These are phyloP conservation scores for Lochmaea capreae DNA, from an alignment of 2,888 invertebrate species.

Conservation along the genomic window DNA sequence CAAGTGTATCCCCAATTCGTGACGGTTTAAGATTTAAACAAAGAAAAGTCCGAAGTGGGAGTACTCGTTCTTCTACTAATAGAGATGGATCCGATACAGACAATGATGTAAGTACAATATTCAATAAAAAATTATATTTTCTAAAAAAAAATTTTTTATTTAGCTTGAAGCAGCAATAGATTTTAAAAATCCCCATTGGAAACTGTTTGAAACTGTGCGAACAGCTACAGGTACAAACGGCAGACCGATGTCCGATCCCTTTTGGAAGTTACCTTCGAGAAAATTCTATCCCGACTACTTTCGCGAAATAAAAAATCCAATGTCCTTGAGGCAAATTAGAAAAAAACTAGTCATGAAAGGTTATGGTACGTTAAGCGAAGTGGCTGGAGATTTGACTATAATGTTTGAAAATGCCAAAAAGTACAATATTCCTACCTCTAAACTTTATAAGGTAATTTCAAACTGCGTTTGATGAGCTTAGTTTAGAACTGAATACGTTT, in stretches of 20 bases:
- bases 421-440: slow-evolving; percentile 85
- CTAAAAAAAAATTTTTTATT: not conserved
- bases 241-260: slow-evolving; percentile 88
- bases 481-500: not conserved
- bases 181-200: slow-evolving; percentile 88
- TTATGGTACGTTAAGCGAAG: slow-evolving; percentile 87
- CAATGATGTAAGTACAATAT: slow-evolving; percentile 57
- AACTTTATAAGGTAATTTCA: slow-evolving; percentile 78
- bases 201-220: slow-evolving; percentile 86
- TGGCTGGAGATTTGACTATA: slow-evolving; percentile 93
- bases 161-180: slow-evolving; percentile 44
- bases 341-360: slow-evolving; percentile 84
- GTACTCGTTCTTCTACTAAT: not conserved
- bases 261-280: slow-evolving; percentile 92
- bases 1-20: not conserved
- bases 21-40: slow-evolving; percentile 5
- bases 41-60: slow-evolving; percentile 20
- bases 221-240: slow-evolving; percentile 74
- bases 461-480: too few species aligned
- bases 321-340: slow-evolving; percentile 92
- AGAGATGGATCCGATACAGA: slow-evolving; percentile 51
- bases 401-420: slow-evolving; percentile 98
- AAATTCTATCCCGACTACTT: slow-evolving; percentile 97
- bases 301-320: slow-evolving; percentile 94
- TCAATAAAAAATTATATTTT: not conserved